Evolutionary conservation across 2,113 vertebrate genomes (phyloP), one percentile per base, ranked within the genome.

Genomic region (Phoenicopterus ruber): DNA sequence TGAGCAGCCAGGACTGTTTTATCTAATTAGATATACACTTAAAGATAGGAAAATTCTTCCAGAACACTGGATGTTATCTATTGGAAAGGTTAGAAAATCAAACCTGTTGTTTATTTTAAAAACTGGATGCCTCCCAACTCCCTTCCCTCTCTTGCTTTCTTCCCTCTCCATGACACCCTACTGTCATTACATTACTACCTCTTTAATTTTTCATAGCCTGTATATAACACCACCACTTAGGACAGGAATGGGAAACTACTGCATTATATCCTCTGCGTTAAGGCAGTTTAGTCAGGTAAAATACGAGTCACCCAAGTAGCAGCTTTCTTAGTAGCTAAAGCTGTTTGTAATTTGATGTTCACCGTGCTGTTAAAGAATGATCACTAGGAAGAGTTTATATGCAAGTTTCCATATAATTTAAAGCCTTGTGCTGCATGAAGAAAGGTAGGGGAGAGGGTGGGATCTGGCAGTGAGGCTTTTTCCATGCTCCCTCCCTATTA

Each of bases 161-260:
- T 52, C 31, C 11, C 84, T n/a, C 16, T 90, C 49, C 26, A 42
- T 42, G 7, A 44, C 52, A 44, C 28, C 3, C 2, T 78, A 8
- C 70, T 88, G 67, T 86, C 86, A 69, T 92, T 92, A 46, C 46
- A 26, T 83, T 83, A 73, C 88, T 92, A 74, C 24, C 21, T 85
- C 74, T 69, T 96, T 66, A 94, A 84, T 93, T 93, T 94, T 96
- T 95, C 71, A 66, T 90, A 57, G 74, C 44, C 40, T 17, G 7
- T 80, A 31, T 80, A n/a, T 63, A 82, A 67, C 46, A 77, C 46
- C 31, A 52, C 11, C 6, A 36, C 52, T 85, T 82, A 55, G 12
- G 57, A 49, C 32, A 82, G 70, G 65, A 90, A 63, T 71, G 61
- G 32, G 82, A 65, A 94, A 69, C 70, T 82, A 19, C 57, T 94